Base-by-base conservation (phyloP, 2,888 invertebrate genomes). In the Melieria crassipennis region DNA sequence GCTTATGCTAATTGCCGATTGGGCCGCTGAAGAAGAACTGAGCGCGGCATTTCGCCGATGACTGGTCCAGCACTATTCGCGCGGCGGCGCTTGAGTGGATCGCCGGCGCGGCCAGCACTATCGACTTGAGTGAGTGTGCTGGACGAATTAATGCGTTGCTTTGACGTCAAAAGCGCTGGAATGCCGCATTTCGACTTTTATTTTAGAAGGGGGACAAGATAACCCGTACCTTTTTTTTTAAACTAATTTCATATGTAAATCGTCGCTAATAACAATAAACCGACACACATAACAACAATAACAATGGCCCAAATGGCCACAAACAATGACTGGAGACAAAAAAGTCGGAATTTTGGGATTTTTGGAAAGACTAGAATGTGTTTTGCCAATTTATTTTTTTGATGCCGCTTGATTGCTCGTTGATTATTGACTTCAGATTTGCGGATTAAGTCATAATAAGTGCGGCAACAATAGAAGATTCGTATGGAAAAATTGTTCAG, bases 151-250 rank as follows among this genome's bases (percentile, higher is more conserved):
- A 82, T 79, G 75, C 79, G 79, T 80, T 43, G 65, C n/a, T 78
- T 80, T 84, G 83, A 84, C 84, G 83, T 84, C 83, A 84, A 79
- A 81, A 77, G 64, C 43, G 66, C 62, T 76, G 83, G 83, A 83
- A 83, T 83, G 83, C 76, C 75, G 81, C 78, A 79, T 79, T 78
- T 81, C 71, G 74, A 73, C 72, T 80, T 78, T 74, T 73, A 66
- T 71, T 75, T 42, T 13, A 62, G 42, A 48, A 30, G 13, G 11
- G 50, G 16, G 60, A 60, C 30, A 60, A 13, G 45, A 16, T n/a
- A 60, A 60, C 45, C 16, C 52, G 30, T 55, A 55, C 11, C 30
- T 65, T 65, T 43, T 46, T 46, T 55, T 57, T 43, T 63, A 45
- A 62, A 42, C 63, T 57, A 64, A 63, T 71, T 56, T 67, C 45